Evolutionary conservation across 2,113 vertebrate genomes (phyloP), one percentile per base, ranked within the genome.

Genomic region (Microtus pennsylvanicus): DNA sequence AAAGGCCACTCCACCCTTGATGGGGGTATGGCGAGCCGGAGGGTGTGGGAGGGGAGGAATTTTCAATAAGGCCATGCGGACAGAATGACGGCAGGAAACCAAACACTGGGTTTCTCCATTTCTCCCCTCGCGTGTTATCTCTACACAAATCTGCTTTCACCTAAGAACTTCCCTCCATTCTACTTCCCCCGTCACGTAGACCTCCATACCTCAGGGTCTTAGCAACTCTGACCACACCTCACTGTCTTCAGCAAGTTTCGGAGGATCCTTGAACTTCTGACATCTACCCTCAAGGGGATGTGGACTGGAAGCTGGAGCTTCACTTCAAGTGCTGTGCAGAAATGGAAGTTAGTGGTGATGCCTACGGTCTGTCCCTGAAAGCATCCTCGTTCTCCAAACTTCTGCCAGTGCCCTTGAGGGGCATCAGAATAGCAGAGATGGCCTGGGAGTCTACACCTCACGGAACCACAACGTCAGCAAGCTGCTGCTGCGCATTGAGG

Each of bases 211-310:
- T 88, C 58, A 94, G 95, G 89, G 92, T 81, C 45, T 55, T 61
- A 16, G 87, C 17, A 50, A 76, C 14, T 78, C 55, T 7, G 17
- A 58, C 16, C 4, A 19, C 72, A 28, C 13, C 93, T 80, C 65
- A 90, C 78, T 21, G 88, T 96, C 89, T 95, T 91, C 93, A 97
- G 97, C 98, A 97, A 96, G 93, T 86, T 92, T 70, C 90, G n/a
- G 17, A 96, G 95, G 98, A 98, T 97, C 76, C 96, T 97, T 97
- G 94, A 97, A 95, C 97, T 97, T 98, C 42, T 42, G 42, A 42
- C 42, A 4, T 42, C 83, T 50, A 33, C n/a, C n/a, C 76, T 94
- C 50, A 17, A 8, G 13, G 16, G n/a, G 67, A 55, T 0, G 47
- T 0, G 67, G 83, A 91, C 96, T 80, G 96, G 77, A 96, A 89